These are phyloP conservation scores for Oedothorax gibbosus DNA, from an alignment of 1,140 invertebrate species.

Conservation along the genomic window DNA sequence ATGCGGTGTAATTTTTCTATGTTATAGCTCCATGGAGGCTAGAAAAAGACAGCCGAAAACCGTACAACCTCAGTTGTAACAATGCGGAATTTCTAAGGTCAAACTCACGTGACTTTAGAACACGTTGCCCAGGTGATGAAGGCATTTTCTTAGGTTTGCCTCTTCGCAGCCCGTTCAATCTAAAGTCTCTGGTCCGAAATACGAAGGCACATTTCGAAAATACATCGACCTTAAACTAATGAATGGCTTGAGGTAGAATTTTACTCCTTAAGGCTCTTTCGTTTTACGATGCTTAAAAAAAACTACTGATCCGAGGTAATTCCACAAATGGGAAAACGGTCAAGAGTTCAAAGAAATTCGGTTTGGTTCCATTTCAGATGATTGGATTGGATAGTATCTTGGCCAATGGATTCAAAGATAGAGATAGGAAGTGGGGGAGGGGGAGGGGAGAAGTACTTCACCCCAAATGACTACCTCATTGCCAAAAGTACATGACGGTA, in stretches of 20 bases:
- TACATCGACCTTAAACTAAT: slow-evolving; percentile 38
- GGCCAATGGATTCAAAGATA: not conserved
- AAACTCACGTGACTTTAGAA: no score
- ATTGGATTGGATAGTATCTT: slow-evolving; percentile 25
- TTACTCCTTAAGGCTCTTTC: slow-evolving; percentile 25
- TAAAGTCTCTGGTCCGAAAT: no score
- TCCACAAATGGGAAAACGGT: slow-evolving; percentile 27
- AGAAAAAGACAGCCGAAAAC: no score
- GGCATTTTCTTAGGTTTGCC: no score
- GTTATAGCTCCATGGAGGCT: no score
- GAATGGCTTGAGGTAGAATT: slow-evolving; percentile 32
- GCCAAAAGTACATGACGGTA: not conserved
- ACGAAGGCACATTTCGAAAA: slow-evolving; percentile 1
- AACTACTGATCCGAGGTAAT: not conserved
- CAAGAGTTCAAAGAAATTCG: slow-evolving; percentile 46
- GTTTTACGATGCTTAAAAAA: slow-evolving; percentile 16
- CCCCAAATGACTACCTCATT: slow-evolving; percentile 8
- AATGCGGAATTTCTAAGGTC: no score
- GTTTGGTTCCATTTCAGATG: slow-evolving; percentile 32
- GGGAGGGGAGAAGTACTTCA: slow-evolving; percentile 15
- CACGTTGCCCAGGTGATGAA: no score
- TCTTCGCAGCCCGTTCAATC: no score
- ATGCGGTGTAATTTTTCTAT: no score
- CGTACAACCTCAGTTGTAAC: no score
- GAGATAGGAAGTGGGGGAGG: not conserved